These are phyloP conservation scores for Rachycentron canadum DNA, from an alignment of 2,797 vertebrate genomes.

Conservation along the genomic window DNA sequence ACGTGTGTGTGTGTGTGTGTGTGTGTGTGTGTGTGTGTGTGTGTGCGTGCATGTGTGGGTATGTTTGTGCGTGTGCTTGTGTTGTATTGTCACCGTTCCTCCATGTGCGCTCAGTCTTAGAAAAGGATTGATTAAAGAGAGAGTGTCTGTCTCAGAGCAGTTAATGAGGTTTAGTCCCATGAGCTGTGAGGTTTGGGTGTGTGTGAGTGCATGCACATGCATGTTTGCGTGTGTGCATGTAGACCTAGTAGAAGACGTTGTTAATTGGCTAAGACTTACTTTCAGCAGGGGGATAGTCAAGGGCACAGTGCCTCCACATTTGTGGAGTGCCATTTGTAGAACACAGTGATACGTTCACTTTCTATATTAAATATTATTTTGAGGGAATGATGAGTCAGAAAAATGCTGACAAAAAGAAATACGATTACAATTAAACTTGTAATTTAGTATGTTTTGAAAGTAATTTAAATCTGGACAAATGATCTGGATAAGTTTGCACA, in stretches of 20 bases:
- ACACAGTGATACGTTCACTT: conserved; percentile 59
- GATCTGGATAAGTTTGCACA: conserved; percentile 27
- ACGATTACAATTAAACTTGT: conserved; percentile 57
- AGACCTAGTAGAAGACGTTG: conserved; percentile 80
- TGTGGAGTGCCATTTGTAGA: conserved; percentile 68
- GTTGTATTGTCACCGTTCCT: conserved; percentile 84
- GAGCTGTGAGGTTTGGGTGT: conserved; percentile 78
- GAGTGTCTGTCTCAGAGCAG: conserved; percentile 88
- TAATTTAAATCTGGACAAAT: conserved; percentile 48
- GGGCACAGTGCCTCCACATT: conserved; percentile 77
- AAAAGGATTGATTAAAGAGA: conserved; percentile 90
- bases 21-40: conserved; percentile 28
- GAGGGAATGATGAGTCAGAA: conserved; percentile 74
- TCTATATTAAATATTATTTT: conserved; percentile 63
- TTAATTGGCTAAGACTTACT: conserved; percentile 87
- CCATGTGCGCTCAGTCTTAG: conserved; percentile 82
- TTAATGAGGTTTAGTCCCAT: conserved; percentile 90
- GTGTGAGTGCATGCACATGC: conserved; percentile 58
- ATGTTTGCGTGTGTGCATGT: conserved; percentile 69
- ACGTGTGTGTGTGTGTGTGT: conserved; percentile 25
- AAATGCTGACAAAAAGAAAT: conserved; percentile 80
- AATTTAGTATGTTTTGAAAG: conserved; percentile 40
- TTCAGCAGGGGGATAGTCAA: conserved; percentile 83
- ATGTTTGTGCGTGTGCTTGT: conserved; percentile 57
- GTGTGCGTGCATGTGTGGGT: conserved; percentile 43